phyloP scores from a whole-genome alignment of 2,888 invertebrate genomes.

The Lagria hirta region DNA sequence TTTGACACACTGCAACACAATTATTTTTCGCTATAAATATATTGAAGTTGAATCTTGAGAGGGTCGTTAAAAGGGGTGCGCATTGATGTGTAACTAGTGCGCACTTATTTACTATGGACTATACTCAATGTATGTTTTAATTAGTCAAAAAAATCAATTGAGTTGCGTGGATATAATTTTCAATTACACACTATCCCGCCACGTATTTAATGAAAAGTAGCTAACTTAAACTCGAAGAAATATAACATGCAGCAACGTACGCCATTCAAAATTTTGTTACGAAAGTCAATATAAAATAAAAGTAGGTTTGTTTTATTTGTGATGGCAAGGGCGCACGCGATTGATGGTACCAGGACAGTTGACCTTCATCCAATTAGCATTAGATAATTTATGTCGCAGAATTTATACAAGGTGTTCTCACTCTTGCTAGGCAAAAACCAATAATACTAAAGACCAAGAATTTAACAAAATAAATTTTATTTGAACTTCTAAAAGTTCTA shows the following conservation, averaged over 20 bases:
- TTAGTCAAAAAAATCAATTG: too few species aligned
- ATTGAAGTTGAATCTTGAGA: not conserved
- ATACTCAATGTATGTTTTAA: too few species aligned
- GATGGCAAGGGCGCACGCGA: constrained; percentile 46
- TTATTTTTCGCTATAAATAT: constrained; percentile 1
- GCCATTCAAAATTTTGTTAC: constrained; percentile 14
- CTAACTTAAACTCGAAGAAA: too few species aligned
- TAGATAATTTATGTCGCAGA: too few species aligned
- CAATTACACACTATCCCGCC: constrained; percentile 1
- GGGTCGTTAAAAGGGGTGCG: constrained; percentile 6
- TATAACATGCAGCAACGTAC: too few species aligned
- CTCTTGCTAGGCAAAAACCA: too few species aligned
- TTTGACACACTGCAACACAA: constrained; percentile 1
- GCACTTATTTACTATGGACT: constrained; percentile 20
- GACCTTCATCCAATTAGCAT: constrained; percentile 46
- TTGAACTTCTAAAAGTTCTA: too few species aligned
- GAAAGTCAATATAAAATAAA: constrained; percentile 27
- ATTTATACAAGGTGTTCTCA: too few species aligned
- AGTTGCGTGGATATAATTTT: too few species aligned
- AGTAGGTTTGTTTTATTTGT: constrained; percentile 31
- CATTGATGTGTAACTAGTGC: constrained; percentile 5
- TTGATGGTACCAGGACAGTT: constrained; percentile 47
- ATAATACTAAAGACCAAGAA: too few species aligned
- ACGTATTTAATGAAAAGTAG: too few species aligned
- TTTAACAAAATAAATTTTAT: too few species aligned